These are phyloP conservation scores for Eustalomyia histrio DNA, from an alignment of 2,888 invertebrate genomes.

Conservation along the genomic window DNA sequence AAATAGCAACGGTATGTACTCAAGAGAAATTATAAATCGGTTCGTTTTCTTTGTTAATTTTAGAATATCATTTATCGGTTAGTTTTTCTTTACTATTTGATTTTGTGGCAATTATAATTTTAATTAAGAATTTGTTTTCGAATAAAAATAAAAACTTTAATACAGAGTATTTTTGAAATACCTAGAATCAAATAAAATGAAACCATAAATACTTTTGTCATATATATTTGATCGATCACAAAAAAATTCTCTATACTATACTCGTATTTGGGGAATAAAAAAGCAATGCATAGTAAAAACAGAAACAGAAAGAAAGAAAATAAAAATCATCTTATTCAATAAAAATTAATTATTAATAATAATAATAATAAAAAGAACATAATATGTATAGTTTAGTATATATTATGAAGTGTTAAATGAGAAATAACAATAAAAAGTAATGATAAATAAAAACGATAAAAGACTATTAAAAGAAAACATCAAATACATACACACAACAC, in stretches of 20 bases:
- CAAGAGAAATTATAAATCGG: no score
- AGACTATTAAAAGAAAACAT: constrained; percentile 3
- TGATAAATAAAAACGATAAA: constrained; percentile 38
- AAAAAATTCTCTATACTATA: constrained; percentile 16
- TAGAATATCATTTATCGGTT: no score
- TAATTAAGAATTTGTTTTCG: no score
- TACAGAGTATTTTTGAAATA: constrained; percentile 58
- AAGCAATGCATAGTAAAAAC: constrained; percentile 34
- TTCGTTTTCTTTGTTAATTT: no score
- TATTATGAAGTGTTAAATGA: constrained; percentile 66
- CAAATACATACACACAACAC: not conserved
- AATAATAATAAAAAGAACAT: constrained; percentile 57
- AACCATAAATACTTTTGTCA: constrained; percentile 8
- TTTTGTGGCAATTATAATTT: no score
- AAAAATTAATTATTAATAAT: constrained; percentile 45
- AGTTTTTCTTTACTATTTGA: no score
- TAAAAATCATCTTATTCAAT: constrained; percentile 16
- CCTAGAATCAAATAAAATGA: constrained; percentile 52
- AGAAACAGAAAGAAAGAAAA: constrained; percentile 6
- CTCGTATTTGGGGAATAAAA: constrained; percentile 21
- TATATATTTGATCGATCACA: constrained; percentile 13
- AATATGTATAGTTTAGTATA: constrained; percentile 67
- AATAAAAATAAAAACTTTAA: not conserved
- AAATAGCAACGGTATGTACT: no score
- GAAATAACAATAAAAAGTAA: constrained; percentile 61